A percentile compares a stretch with the other conserved stretches of the same genome.
phyloP scores from a whole-genome alignment of 2,888 invertebrate species.

The Morpho achilles region DNA sequence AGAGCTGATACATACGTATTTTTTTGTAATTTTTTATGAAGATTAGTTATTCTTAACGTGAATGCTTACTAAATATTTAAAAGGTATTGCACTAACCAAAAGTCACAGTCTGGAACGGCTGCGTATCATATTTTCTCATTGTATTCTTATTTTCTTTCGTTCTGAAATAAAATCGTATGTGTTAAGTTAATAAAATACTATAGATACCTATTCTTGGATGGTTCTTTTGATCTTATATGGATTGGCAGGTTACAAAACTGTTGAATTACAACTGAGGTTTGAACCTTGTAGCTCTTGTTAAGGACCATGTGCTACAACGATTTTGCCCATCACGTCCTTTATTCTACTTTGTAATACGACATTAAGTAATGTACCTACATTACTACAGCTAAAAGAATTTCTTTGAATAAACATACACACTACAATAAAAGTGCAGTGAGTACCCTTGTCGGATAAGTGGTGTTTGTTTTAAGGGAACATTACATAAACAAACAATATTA shows the following conservation, averaged over 20 bases:
- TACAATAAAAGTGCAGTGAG: background rate
- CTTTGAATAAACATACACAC: slow-evolving; percentile 7
- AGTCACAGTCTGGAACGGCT: slow-evolving; percentile 12
- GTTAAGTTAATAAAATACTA: background rate
- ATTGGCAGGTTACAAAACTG: no score
- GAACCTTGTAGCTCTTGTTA: no score
- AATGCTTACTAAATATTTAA: no score
- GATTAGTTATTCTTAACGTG: no score
- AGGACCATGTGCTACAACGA: no score
- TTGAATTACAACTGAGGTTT: no score
- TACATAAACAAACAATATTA: slow-evolving; percentile 9
- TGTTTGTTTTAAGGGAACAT: slow-evolving; percentile 13
- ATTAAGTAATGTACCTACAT: background rate
- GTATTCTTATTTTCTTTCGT: slow-evolving; percentile 38
- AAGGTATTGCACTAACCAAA: slow-evolving; percentile 14
- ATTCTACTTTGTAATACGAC: no score
- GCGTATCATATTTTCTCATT: slow-evolving; percentile 31
- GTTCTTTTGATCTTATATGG: no score
- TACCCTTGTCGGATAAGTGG: slow-evolving; percentile 1
- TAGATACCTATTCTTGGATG: no score
- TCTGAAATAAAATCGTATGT: slow-evolving; percentile 33
- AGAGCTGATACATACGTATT: no score
- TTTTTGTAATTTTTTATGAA: no score
- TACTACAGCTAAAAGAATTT: background rate
- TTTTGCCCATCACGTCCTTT: no score